A percentile compares a stretch with the other conserved stretches of the same genome.
phyloP scores from a whole-genome alignment of 2,888 invertebrate species.

The Colletes collaris region DNA sequence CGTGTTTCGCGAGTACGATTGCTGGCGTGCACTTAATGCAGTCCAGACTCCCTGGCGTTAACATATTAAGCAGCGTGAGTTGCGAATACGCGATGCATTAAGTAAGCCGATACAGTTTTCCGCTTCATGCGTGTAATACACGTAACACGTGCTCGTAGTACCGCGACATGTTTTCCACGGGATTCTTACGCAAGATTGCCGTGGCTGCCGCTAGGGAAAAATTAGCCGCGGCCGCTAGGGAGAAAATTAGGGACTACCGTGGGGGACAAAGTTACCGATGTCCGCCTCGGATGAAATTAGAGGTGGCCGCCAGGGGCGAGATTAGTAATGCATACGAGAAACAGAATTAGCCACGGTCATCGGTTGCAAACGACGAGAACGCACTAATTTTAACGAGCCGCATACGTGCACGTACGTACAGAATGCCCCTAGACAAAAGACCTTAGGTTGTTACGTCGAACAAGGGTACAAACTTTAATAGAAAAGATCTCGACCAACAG shows the following conservation, averaged over 20 bases:
- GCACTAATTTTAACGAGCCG: background rate
- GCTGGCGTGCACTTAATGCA: constrained; percentile 22
- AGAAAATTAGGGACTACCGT: constrained; percentile 31
- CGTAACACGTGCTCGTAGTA: constrained; percentile 23
- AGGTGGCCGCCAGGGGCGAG: constrained; percentile 6
- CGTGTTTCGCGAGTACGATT: background rate
- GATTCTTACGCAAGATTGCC: constrained; percentile 48
- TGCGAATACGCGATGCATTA: constrained; percentile 51
- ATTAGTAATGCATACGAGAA: constrained; percentile 22
- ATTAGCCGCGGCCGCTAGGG: constrained; percentile 40
- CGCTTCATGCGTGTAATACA: constrained; percentile 32
- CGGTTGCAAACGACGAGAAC: background rate
- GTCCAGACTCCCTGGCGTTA: background rate
- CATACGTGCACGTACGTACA: too few species aligned
- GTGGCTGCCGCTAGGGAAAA: constrained; percentile 37
- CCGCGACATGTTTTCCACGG: constrained; percentile 28
- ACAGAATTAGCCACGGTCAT: constrained; percentile 20
- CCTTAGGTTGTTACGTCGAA: too few species aligned
- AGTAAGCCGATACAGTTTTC: constrained; percentile 47
- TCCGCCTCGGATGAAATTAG: background rate
- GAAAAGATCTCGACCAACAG: background rate
- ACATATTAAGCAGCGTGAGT: constrained; percentile 48
- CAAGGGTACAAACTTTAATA: too few species aligned
- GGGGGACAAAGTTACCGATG: too few species aligned
- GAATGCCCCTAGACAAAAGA: too few species aligned